Percentiles rank a stretch among this genome's conserved stretches.
Evolutionary conservation across 2,888 invertebrate genomes (phyloP).

Genomic region (Ryuthela nishihirai): DNA sequence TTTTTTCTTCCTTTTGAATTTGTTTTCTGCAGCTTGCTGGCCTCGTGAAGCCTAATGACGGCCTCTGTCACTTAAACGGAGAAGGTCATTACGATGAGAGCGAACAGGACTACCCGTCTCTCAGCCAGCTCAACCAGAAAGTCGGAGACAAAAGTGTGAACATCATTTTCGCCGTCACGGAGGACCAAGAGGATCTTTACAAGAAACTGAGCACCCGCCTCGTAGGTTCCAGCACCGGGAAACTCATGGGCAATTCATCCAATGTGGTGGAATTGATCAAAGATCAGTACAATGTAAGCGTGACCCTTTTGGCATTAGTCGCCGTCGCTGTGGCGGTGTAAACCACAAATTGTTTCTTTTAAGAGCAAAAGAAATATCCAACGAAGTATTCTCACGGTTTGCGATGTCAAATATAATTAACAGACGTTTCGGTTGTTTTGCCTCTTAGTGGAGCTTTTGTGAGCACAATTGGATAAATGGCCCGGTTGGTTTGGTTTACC

Average conservation of each 20-base stretch:
- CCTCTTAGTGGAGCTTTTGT: too few species aligned
- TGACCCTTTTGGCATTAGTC: too few species aligned
- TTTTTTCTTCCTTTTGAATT: too few species aligned
- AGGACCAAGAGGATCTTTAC: conserved; percentile 77
- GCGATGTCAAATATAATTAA: too few species aligned
- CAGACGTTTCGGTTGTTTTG: too few species aligned
- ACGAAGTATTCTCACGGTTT: too few species aligned
- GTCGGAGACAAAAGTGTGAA: conserved; percentile 87
- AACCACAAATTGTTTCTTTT: too few species aligned
- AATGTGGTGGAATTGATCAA: conserved; percentile 93
- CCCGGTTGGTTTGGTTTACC: too few species aligned
- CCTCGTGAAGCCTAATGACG: conserved; percentile 90
- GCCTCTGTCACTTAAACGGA: conserved; percentile 74
- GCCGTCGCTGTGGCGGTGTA: too few species aligned
- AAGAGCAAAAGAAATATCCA: too few species aligned
- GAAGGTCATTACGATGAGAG: conserved; percentile 74
- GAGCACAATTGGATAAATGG: too few species aligned
- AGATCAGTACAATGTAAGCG: conserved; percentile 68
- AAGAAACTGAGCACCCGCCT: conserved; percentile 76
- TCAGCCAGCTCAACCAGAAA: conserved; percentile 79
- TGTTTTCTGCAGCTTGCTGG: conserved; percentile 67
- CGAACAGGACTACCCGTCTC: conserved; percentile 92
- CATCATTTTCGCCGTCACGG: conserved; percentile 94
- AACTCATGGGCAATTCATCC: conserved; percentile 85
- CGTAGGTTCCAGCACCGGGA: conserved; percentile 88